Percentiles rank a stretch among this genome's conserved stretches.
Evolutionary conservation across 2,113 vertebrate genomes (phyloP).

Genomic region (Vulpes vulpes): DNA sequence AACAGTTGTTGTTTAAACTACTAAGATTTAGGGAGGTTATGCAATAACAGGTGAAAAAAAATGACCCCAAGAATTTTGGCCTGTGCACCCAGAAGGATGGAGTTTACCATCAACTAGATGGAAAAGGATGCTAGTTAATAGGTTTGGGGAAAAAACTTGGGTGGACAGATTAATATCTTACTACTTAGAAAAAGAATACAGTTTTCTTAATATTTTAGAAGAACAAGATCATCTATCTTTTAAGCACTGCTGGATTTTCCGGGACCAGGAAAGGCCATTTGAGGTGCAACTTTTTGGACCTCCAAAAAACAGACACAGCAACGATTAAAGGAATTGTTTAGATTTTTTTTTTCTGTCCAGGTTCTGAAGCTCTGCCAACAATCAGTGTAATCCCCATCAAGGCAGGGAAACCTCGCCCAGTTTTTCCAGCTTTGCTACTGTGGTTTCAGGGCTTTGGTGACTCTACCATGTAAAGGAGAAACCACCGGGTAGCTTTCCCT

Average conservation of each 20-base stretch:
- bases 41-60: not conserved
- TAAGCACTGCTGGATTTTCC: slow-evolving; percentile 27
- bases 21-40: not conserved
- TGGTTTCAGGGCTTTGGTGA: slow-evolving; percentile 54
- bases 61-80: not conserved
- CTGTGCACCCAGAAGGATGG: not conserved
- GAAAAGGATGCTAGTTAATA: not conserved
- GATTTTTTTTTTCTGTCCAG: not conserved
- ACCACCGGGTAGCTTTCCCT: slow-evolving; percentile 17
- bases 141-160: not conserved
- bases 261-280: not conserved
- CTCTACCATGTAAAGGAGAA: slow-evolving; percentile 30
- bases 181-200: not conserved
- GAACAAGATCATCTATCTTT: not conserved
- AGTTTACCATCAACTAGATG: not conserved
- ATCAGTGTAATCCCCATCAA: slow-evolving; percentile 21
- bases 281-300: not conserved
- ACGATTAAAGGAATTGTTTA: slow-evolving; percentile 16
- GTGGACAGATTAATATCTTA: slow-evolving; percentile 43
- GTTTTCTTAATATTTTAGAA: not conserved
- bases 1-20: not conserved
- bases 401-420: not conserved
- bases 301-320: not conserved
- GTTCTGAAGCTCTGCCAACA: slow-evolving; percentile 53
- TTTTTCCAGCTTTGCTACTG: slow-evolving; percentile 34